Evolutionary conservation across 2,113 vertebrate genomes (phyloP).

Genomic region (Rallus limicola): DNA sequence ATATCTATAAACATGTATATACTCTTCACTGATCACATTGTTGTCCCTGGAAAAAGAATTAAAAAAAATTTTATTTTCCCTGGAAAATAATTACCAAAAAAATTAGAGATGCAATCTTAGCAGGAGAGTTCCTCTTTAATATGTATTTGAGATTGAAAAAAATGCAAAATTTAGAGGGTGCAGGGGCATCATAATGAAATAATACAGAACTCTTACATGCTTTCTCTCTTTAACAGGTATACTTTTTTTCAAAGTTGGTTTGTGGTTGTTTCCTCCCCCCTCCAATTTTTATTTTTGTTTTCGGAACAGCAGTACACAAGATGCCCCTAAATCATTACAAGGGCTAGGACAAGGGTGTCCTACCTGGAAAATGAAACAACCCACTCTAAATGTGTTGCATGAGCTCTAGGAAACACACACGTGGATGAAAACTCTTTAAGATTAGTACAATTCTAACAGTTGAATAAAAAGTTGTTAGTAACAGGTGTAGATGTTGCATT

Average conservation of each 20-base stretch:
- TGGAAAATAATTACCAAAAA: background rate
- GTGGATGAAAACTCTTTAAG: background rate
- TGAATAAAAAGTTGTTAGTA: background rate
- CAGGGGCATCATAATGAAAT: background rate
- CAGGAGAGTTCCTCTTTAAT: background rate
- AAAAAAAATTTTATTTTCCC: no score
- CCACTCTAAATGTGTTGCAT: background rate
- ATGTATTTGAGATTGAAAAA: background rate
- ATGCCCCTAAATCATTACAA: background rate
- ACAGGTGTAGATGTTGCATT: background rate
- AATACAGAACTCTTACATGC: background rate
- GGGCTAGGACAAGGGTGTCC: background rate
- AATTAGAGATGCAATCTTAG: background rate
- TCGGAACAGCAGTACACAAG: background rate
- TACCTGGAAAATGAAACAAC: background rate
- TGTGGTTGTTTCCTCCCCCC: background rate
- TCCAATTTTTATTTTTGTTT: background rate
- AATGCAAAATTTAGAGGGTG: background rate
- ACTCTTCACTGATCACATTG: background rate
- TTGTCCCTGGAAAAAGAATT: background rate
- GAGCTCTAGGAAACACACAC: background rate
- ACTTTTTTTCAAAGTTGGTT: background rate
- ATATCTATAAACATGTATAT: background rate
- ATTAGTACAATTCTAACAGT: background rate
- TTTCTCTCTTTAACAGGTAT: background rate